phyloP scores from a whole-genome alignment of 2,113 vertebrate species.

The Callospermophilus lateralis region DNA sequence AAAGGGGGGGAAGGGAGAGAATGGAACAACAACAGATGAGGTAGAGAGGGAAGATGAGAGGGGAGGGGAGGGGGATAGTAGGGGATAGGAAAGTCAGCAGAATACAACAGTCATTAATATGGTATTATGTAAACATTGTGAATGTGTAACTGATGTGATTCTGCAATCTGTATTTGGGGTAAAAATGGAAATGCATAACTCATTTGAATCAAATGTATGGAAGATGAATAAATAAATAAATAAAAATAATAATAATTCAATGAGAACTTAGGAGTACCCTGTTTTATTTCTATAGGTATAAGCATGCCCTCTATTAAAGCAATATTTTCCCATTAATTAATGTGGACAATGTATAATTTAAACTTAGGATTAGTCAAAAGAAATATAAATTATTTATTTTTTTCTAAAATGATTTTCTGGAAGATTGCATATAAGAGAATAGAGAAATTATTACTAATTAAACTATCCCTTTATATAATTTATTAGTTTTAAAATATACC shows the following conservation, averaged over 20 bases:
- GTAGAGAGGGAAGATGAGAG: no score
- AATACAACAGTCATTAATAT: no score
- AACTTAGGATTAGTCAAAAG: not conserved
- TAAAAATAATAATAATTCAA: not conserved
- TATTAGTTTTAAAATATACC: not conserved
- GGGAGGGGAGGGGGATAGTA: no score
- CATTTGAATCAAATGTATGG: no score
- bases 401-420: not conserved
- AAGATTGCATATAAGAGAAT: not conserved
- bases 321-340: slow-evolving; percentile 6
- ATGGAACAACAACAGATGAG: no score
- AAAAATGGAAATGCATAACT: no score
- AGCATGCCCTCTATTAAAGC: not conserved
- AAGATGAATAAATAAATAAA: no score
- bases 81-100: no score
- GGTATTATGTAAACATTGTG: no score
- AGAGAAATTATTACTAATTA: not conserved
- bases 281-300: not conserved
- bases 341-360: not conserved
- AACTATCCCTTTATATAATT: not conserved
- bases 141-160: no score
- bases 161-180: no score
- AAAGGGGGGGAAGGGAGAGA: no score
- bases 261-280: not conserved
- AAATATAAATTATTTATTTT: not conserved